phyloP scores from a whole-genome alignment of 2,113 vertebrate species.

The Anhinga rufa region DNA sequence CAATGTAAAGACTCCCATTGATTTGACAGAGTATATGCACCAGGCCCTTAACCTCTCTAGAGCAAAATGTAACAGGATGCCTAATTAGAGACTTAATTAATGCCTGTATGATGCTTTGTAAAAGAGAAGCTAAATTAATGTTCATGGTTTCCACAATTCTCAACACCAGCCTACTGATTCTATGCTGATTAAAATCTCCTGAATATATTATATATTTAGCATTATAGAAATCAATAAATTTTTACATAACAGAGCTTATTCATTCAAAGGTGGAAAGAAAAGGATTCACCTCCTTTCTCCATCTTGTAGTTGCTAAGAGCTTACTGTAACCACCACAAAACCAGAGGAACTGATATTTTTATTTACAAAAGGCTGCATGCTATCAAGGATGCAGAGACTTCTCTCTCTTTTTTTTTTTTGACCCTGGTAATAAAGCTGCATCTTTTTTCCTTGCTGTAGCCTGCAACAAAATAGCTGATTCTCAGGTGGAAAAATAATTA shows the following conservation, averaged over 20 bases:
- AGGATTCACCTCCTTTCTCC: background rate
- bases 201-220: background rate
- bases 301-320: background rate
- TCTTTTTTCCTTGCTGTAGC: background rate
- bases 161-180: background rate
- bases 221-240: background rate
- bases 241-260: background rate
- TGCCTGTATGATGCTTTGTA: background rate
- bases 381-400: background rate
- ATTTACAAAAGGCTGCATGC: background rate
- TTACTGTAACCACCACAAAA: background rate
- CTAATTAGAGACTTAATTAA: conserved; percentile 32
- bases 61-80: background rate
- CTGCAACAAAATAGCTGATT: conserved; percentile 48
- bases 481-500: conserved; percentile 63
- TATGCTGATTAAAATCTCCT: background rate
- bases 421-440: background rate
- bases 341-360: background rate
- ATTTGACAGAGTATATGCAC: background rate
- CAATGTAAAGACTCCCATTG: background rate
- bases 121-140: background rate
- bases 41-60: background rate
- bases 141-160: background rate
- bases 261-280: background rate
- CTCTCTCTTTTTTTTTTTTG: background rate